phyloP scores from a whole-genome alignment of 2,888 invertebrate genomes.

The Cyrtodaria siliqua region DNA sequence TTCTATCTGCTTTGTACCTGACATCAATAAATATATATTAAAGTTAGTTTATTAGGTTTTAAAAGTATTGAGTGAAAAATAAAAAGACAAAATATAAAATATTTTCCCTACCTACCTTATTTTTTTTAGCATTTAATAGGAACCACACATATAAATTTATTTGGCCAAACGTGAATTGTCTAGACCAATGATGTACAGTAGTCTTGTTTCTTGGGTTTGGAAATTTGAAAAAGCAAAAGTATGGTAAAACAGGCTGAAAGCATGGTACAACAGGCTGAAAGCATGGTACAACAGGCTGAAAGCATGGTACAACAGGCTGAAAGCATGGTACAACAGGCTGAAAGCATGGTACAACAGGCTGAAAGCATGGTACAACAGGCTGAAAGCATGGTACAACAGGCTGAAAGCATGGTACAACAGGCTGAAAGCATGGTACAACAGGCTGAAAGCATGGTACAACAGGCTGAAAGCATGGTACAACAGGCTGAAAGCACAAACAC shows the following conservation, averaged over 20 bases:
- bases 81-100: too few species aligned
- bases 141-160: too few species aligned
- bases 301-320: slow-evolving; percentile 26
- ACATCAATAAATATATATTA: too few species aligned
- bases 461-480: slow-evolving; percentile 25
- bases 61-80: too few species aligned
- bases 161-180: too few species aligned
- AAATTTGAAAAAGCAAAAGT: too few species aligned
- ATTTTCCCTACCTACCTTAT: too few species aligned
- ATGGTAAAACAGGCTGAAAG: slow-evolving; percentile 50
- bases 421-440: slow-evolving; percentile 23
- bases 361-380: slow-evolving; percentile 21
- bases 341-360: slow-evolving; percentile 26
- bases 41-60: too few species aligned
- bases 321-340: slow-evolving; percentile 28
- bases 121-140: too few species aligned
- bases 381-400: slow-evolving; percentile 21
- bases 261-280: slow-evolving; percentile 43
- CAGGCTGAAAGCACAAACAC: slow-evolving; percentile 61
- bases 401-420: slow-evolving; percentile 26
- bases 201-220: too few species aligned
- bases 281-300: slow-evolving; percentile 27
- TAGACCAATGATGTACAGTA: too few species aligned
- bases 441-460: slow-evolving; percentile 21
- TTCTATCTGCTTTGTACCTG: too few species aligned